These are phyloP conservation scores for Coendou prehensilis DNA, from an alignment of 2,797 vertebrate genomes.

Conservation along the genomic window DNA sequence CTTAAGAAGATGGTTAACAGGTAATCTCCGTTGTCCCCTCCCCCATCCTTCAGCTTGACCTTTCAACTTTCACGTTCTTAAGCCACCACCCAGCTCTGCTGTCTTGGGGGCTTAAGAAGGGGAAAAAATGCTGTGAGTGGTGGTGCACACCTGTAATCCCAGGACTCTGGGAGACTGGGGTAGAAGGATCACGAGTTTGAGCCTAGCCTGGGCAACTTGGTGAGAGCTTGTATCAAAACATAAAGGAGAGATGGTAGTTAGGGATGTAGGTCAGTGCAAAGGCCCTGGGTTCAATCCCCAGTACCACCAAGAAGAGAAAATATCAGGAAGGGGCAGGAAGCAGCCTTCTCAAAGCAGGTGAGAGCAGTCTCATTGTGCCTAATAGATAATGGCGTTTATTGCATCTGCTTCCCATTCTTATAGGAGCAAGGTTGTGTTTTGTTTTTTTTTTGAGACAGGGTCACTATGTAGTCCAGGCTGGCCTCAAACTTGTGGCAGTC, in stretches of 20 bases:
- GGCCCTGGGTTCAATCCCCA: not conserved
- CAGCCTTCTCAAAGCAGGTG: not conserved
- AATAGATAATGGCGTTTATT: not conserved
- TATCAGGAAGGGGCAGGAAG: not conserved
- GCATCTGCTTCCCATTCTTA: not conserved
- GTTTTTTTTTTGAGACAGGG: not conserved
- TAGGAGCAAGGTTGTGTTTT: not conserved
- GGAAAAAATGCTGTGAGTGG: not conserved
- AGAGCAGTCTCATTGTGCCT: not conserved
- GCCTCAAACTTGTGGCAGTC: not conserved
- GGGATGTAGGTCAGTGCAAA: not conserved
- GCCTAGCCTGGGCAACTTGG: not conserved
- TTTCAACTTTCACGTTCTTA: not conserved
- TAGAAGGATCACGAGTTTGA: not conserved
- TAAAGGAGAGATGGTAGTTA: no score
- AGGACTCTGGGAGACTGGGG: not conserved
- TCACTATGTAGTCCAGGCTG: not conserved
- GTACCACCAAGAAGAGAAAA: not conserved
- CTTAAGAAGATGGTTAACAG: slow-evolving; percentile 78
- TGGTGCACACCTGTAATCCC: not conserved
- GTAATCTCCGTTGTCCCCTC: slow-evolving; percentile 68
- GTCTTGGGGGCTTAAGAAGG: not conserved
- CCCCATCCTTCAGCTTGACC: not conserved
- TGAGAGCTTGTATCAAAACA: not conserved
- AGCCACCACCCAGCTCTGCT: not conserved